phyloP scores from a whole-genome alignment of 2,113 vertebrate species.

The Cacatua alba region DNA sequence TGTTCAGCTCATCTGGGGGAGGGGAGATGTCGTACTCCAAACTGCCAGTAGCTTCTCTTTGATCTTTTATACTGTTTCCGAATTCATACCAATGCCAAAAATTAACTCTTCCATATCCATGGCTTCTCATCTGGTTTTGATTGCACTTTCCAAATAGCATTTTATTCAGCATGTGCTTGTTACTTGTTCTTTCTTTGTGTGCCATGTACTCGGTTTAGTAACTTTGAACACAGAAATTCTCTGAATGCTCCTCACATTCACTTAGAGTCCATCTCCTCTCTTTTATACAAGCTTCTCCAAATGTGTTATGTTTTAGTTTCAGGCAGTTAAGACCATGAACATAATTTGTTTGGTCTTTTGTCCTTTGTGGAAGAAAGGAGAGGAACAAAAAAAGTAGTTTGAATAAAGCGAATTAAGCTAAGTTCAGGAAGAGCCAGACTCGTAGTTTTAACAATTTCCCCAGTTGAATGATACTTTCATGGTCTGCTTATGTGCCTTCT shows the following conservation, averaged over 20 bases:
- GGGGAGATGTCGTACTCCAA: neutral
- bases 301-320: neutral
- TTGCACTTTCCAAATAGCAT: neutral
- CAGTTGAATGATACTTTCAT: neutral
- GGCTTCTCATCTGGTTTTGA: neutral
- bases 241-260: neutral
- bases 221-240: neutral
- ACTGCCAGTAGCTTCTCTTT: neutral
- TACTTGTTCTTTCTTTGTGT: neutral
- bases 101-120: neutral
- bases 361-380: neutral
- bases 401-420: neutral
- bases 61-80: neutral
- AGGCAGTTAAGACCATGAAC: neutral
- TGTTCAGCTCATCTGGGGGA: neutral
- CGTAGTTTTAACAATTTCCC: neutral
- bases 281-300: neutral
- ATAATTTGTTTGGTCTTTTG: slow-evolving; percentile 10
- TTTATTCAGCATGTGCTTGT: neutral
- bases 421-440: neutral
- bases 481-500: neutral
- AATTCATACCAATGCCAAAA: neutral
- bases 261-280: neutral
- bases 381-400: neutral
- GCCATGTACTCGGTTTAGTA: neutral